These are phyloP conservation scores for Leucania comma DNA, from an alignment of 2,888 invertebrate species.

Conservation along the genomic window DNA sequence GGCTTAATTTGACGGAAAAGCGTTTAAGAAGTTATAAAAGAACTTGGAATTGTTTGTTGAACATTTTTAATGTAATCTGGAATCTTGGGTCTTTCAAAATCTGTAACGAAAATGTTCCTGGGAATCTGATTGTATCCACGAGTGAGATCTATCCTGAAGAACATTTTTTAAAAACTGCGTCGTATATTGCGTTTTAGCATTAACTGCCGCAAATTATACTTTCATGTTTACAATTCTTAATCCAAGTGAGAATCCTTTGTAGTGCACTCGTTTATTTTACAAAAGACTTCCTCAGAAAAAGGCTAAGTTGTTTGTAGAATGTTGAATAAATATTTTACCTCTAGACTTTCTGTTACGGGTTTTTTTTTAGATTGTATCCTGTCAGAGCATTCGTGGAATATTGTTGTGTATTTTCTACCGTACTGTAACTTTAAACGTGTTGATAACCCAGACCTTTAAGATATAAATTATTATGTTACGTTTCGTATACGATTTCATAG, in stretches of 20 bases:
- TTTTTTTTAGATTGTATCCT: conserved; percentile 1
- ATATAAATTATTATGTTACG: conserved; percentile 53
- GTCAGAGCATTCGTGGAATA: not conserved
- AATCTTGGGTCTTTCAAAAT: not conserved
- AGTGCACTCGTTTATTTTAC: not conserved
- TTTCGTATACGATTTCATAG: conserved; percentile 55
- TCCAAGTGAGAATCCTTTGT: not conserved
- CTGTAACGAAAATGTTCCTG: not conserved
- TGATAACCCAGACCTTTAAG: conserved; percentile 68
- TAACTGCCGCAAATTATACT: not conserved
- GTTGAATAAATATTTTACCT: conserved; percentile 11
- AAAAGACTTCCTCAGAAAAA: conserved; percentile 5
- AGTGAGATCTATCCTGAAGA: not conserved
- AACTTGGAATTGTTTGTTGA: conserved; percentile 3
- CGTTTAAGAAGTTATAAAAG: conserved; percentile 1
- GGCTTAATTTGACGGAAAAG: not conserved
- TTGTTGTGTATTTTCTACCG: conserved; percentile 31
- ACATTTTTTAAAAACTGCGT: not conserved
- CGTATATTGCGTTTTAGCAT: not conserved
- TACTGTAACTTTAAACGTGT: conserved; percentile 14
- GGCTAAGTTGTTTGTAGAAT: conserved; percentile 3
- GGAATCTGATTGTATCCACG: not conserved
- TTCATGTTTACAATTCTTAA: not conserved
- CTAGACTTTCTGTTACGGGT: not conserved
- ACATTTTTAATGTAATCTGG: conserved; percentile 5